Conservation (phyloP, 2,797 vertebrate genomes). For the Protonibea diacanthus region DNA sequence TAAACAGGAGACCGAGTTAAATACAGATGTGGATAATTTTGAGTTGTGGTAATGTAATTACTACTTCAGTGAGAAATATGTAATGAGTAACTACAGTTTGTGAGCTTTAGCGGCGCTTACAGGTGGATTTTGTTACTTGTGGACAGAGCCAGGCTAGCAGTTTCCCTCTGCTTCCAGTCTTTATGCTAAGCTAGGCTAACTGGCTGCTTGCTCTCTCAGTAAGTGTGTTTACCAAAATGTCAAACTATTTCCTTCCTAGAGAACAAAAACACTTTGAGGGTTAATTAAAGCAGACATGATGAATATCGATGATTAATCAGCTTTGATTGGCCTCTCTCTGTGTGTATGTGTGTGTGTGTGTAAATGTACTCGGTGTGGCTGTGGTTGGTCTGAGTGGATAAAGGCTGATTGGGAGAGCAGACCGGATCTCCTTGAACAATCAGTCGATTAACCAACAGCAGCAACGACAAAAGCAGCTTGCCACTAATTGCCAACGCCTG, state of each 20-base stretch:
- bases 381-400: conserved; percentile 46
- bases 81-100: too few species aligned
- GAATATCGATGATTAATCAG: neutral
- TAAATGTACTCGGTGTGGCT: conserved; percentile 45
- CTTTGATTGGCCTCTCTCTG: neutral
- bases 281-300: neutral
- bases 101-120: neutral
- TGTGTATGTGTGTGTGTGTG: conserved; percentile 38
- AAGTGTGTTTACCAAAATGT: neutral
- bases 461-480: conserved; percentile 58
- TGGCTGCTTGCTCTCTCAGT: neutral
- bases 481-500: conserved; percentile 72
- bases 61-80: too few species aligned
- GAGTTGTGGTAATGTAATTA: too few species aligned
- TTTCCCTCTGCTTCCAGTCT: neutral
- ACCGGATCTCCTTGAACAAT: conserved; percentile 53
- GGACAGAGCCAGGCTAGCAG: neutral
- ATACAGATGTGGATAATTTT: too few species aligned
- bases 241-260: neutral
- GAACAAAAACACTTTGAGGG: neutral
- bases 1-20: too few species aligned
- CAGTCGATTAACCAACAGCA: conserved; percentile 60
- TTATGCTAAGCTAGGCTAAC: conserved; percentile 35
- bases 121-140: too few species aligned
- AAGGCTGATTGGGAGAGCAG: conserved; percentile 57